Base-by-base conservation (phyloP, 2,113 vertebrate species). In the Lepisosteus oculatus region DNA sequence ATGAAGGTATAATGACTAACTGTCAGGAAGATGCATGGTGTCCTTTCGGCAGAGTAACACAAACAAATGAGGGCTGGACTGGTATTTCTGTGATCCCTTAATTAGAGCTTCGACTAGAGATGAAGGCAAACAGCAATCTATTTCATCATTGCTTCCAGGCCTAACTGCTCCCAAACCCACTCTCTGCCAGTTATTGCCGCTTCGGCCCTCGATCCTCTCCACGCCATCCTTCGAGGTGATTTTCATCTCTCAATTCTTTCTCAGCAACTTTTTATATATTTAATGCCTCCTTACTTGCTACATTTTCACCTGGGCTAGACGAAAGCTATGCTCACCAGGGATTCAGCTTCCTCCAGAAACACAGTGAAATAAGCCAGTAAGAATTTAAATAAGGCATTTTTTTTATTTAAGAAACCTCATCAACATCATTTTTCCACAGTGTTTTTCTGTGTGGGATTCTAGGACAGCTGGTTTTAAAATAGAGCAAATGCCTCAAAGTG, bases 21-120 rank as follows among this genome's bases (percentile, higher is more conserved):
- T 91, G 89, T 93, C 93, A 88, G 81, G 69, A 83, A 89, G 88
- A 92, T 84, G 76, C 86, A 85, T 85, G 83, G 81, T 85, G 86
- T 92, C 87, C 89, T 92, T 91, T 91, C 77, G 82, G 81, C 69
- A 62, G 3, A 63, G 51, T 83, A 84, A 80, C 85, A 82, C 79
- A 87, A 86, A 91, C 76, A 84, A 84, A 90, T 85, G 74, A 82
- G 81, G 79, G 77, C 77, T 83, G 84, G 0, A 0, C 75, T 83
- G 87, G 80, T 85, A 85, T 90, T 92, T 88, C 84, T 84, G 77
- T 86, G 85, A 87, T 76, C 80, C 79, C 81, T 90, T 94, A 90
- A 93, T 93, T 90, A 92, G 89, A 80, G 74, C 80, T 78, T 54
- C 77, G 76, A 70, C 84, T 72, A 77, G 78, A 79, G 76, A 80